These are phyloP conservation scores for Pteronotus mesoamericanus DNA, from an alignment of 2,797 vertebrate species.

Conservation along the genomic window DNA sequence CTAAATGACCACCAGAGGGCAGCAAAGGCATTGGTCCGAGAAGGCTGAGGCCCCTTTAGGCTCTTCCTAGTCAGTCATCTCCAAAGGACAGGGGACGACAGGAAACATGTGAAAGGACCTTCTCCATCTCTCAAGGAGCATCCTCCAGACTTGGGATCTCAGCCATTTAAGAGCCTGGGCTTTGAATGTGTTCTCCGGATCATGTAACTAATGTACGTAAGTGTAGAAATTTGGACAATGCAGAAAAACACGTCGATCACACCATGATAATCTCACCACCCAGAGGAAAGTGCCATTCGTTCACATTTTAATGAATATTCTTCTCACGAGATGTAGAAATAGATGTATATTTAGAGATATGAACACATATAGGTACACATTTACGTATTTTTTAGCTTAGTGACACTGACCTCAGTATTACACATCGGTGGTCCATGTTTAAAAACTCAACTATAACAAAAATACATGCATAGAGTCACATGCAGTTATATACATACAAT, in stretches of 20 bases:
- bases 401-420: background rate
- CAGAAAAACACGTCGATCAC: background rate
- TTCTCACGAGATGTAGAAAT: background rate
- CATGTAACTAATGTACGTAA: background rate
- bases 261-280: background rate
- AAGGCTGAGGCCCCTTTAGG: background rate
- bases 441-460: background rate
- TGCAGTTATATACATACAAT: background rate
- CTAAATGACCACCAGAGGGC: slow-evolving; percentile 57
- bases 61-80: background rate
- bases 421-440: background rate
- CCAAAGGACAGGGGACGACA: background rate
- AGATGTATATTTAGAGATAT: background rate
- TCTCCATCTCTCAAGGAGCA: background rate
- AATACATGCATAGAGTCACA: background rate
- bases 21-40: slow-evolving; percentile 50
- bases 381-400: background rate
- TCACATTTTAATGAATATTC: background rate
- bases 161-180: background rate
- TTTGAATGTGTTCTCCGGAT: background rate
- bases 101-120: background rate
- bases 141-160: background rate
- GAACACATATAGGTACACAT: background rate
- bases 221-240: background rate
- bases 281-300: background rate